Conservation (phyloP, 2,888 invertebrate genomes). For the Heteropelma amictum region DNA sequence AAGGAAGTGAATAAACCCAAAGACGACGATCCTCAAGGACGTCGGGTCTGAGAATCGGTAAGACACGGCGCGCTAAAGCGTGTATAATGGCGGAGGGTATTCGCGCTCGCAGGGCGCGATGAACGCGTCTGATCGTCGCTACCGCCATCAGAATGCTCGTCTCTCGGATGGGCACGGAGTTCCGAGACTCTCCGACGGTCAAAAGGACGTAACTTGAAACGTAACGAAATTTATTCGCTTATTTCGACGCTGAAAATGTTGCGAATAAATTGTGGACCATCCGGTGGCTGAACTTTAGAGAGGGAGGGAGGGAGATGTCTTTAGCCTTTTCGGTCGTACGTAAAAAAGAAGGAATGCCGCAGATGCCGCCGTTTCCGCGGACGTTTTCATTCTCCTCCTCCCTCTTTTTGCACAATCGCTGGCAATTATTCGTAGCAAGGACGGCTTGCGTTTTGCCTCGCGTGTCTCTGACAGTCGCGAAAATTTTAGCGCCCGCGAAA, state of each 20-base stretch:
- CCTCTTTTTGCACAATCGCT: not conserved
- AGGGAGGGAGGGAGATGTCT: slow-evolving; percentile 72
- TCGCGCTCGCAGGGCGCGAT: not conserved
- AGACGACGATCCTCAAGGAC: slow-evolving; percentile 45
- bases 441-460: not conserved
- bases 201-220: not conserved
- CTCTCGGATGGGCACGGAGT: too few relatives aligned
- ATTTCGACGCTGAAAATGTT: too few relatives aligned
- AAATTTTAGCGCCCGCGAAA: slow-evolving; percentile 10
- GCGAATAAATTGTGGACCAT: not conserved
- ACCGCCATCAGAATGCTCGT: not conserved
- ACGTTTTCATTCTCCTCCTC: slow-evolving; percentile 3
- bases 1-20: not conserved
- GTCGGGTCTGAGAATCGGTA: slow-evolving; percentile 38
- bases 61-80: not conserved
- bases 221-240: too few relatives aligned
- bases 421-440: slow-evolving; percentile 23
- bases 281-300: too few relatives aligned
- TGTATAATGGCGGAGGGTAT: slow-evolving; percentile 14
- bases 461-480: slow-evolving; percentile 19
- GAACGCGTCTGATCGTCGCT: slow-evolving; percentile 3
- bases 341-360: not conserved
- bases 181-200: too few relatives aligned
- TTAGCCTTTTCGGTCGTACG: slow-evolving; percentile 59
- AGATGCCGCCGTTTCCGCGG: slow-evolving; percentile 5